phyloP scores from a whole-genome alignment of 2,888 invertebrate genomes.

The Dorcus parallelipipedus region DNA sequence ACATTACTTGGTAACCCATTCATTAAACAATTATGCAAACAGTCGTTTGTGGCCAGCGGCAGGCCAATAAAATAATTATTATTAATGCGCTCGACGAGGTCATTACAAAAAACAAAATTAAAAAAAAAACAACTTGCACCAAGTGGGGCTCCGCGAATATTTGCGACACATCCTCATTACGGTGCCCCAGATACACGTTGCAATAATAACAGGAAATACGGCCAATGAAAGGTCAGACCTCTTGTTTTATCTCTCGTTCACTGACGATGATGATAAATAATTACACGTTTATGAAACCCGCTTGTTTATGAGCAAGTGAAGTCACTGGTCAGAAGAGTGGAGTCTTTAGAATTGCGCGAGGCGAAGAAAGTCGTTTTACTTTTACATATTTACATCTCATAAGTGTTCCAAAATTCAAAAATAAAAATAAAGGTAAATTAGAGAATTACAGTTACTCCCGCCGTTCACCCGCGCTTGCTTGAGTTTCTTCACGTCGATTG shows the following conservation, averaged over 20 bases:
- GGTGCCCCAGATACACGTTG: not conserved
- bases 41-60: not conserved
- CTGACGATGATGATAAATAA: too few relatives aligned
- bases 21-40: too few relatives aligned
- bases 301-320: not conserved
- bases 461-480: too few relatives aligned
- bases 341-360: too few relatives aligned
- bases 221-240: not conserved
- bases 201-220: too few relatives aligned
- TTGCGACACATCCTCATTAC: slow-evolving; percentile 5
- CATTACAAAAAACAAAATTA: not conserved
- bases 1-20: too few relatives aligned
- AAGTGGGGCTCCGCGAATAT: not conserved
- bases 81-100: not conserved
- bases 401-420: too few relatives aligned
- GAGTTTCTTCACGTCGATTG: too few relatives aligned
- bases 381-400: too few relatives aligned
- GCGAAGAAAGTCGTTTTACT: too few relatives aligned
- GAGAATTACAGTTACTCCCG: too few relatives aligned
- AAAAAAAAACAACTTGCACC: not conserved
- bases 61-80: not conserved
- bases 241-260: not conserved
- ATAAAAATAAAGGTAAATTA: too few relatives aligned
- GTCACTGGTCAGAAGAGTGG: not conserved
- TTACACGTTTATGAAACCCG: not conserved